phyloP scores from a whole-genome alignment of 2,888 invertebrate species.

The Ferrisia virgata region DNA sequence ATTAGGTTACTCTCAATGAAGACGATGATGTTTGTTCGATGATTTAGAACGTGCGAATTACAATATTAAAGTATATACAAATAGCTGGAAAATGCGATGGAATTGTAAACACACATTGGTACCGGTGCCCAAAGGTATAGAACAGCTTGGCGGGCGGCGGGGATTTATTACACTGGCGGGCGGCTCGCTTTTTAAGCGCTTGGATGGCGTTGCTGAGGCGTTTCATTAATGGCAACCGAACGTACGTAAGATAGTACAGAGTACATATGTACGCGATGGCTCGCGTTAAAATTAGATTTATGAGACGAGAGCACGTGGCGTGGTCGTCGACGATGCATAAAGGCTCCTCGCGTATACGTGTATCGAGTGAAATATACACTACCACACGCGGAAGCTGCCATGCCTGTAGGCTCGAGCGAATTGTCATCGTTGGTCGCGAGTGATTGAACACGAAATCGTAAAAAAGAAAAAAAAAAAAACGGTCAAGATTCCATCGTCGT shows the following conservation, averaged over 20 bases:
- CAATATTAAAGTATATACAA: neutral
- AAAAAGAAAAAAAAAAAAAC: too few species aligned
- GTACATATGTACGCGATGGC: neutral
- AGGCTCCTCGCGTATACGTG: neutral
- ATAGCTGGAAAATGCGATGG: neutral
- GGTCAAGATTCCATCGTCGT: too few species aligned
- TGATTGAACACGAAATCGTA: neutral
- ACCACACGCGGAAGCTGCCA: neutral
- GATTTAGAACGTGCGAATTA: neutral
- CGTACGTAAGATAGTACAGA: neutral
- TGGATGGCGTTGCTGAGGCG: neutral
- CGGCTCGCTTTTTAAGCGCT: neutral
- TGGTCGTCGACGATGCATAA: slow-evolving; percentile 16
- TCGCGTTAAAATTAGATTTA: slow-evolving; percentile 28
- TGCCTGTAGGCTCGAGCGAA: neutral
- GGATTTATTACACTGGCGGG: neutral
- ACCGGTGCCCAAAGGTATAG: neutral
- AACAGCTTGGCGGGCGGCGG: neutral
- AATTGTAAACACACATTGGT: too few species aligned
- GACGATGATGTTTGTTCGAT: neutral
- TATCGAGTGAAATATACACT: neutral
- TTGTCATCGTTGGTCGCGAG: neutral
- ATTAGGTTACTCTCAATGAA: neutral
- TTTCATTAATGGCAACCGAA: neutral
- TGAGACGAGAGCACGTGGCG: slow-evolving; percentile 16